These are phyloP conservation scores for Proisotoma minuta DNA, from an alignment of 2,888 invertebrate genomes.

Conservation along the genomic window DNA sequence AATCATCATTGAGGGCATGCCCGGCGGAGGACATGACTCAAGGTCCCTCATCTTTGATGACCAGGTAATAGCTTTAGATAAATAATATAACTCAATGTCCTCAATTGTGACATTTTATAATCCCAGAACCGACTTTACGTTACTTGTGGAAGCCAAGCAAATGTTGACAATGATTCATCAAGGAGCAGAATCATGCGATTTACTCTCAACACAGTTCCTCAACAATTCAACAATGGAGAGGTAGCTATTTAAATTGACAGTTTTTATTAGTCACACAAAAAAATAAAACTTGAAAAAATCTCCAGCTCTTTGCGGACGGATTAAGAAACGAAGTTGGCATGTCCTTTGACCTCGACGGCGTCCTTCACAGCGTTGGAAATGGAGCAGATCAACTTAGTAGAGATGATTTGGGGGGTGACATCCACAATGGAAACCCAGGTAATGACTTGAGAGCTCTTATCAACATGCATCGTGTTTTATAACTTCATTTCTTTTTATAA, in stretches of 20 bases:
- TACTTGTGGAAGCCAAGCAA: conserved; percentile 24
- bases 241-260: no score
- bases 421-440: conserved; percentile 38
- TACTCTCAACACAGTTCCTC: conserved; percentile 15
- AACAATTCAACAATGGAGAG: conserved; percentile 20
- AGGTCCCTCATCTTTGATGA: conserved; percentile 33
- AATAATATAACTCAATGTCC: no score
- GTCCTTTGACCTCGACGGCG: conserved; percentile 23
- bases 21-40: conserved; percentile 25
- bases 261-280: no score
- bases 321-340: conserved; percentile 35
- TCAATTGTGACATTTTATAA: no score
- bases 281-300: no score
- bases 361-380: conserved; percentile 34
- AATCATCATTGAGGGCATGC: conserved; percentile 28
- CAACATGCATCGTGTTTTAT: no score
- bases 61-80: no score
- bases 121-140: no score
- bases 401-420: conserved; percentile 38
- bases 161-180: conserved; percentile 27
- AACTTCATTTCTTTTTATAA: no score
- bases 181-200: conserved; percentile 32
- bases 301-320: conserved; percentile 34
- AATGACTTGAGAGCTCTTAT: no score
- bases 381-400: conserved; percentile 32